Evolutionary conservation across 30 jellyfish, hydroid and myxozoan genomes (phyloP).

Genomic region (Mastigias papua): DNA sequence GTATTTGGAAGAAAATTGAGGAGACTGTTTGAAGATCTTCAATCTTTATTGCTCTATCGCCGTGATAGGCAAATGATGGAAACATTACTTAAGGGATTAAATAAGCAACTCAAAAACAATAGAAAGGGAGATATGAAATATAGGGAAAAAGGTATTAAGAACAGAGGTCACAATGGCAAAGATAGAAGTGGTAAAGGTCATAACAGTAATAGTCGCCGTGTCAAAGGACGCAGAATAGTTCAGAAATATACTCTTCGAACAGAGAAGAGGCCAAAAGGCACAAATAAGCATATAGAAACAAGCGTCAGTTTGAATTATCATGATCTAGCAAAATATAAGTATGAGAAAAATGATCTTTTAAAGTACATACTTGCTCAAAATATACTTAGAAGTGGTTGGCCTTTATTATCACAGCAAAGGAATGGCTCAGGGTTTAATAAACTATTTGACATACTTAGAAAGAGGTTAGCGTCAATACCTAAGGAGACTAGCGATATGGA

Average conservation of each 20-base stretch:
- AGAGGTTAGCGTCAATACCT: background rate
- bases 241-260: background rate
- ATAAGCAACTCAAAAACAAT: background rate
- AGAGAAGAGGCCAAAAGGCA: background rate
- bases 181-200: background rate
- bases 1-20: background rate
- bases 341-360: background rate
- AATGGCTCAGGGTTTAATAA: background rate
- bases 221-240: background rate
- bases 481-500: background rate
- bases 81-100: background rate
- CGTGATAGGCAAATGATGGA: background rate
- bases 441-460: background rate
- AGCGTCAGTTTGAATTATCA: background rate
- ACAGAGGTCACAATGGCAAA: background rate
- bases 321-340: background rate
- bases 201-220: background rate
- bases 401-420: background rate
- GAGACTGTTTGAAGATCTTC: background rate
- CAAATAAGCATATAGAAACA: background rate
- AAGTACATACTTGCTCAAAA: background rate
- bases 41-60: background rate
- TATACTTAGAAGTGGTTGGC: constrained; percentile 25
- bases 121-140: background rate
- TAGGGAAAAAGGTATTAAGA: background rate